These are phyloP conservation scores for Pelosia muscerda DNA, from an alignment of 2,888 invertebrate species.

Conservation along the genomic window DNA sequence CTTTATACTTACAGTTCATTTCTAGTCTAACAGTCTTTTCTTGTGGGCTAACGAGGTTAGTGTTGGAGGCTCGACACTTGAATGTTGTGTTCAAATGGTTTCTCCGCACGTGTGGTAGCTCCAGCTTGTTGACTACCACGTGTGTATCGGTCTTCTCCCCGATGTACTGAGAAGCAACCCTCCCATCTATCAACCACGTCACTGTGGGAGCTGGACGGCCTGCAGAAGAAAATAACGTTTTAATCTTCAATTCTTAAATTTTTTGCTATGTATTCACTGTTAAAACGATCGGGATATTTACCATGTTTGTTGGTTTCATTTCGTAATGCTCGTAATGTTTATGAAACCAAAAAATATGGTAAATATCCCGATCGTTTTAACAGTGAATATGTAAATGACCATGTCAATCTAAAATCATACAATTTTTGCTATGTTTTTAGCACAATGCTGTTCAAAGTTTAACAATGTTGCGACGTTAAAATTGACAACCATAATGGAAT, in stretches of 20 bases:
- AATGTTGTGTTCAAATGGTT: slow-evolving; percentile 94
- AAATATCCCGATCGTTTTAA: no score
- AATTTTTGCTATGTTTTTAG: no score
- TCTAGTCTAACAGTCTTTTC: slow-evolving; percentile 94
- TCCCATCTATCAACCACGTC: slow-evolving; percentile 93
- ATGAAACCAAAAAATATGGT: no score
- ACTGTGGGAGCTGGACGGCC: slow-evolving; percentile 95
- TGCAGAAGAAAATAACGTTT: slow-evolving; percentile 61
- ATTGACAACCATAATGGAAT: no score
- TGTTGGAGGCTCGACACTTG: slow-evolving; percentile 95
- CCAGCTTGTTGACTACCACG: slow-evolving; percentile 93
- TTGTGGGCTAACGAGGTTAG: slow-evolving; percentile 93
- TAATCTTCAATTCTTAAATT: neutral
- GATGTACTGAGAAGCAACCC: slow-evolving; percentile 90
- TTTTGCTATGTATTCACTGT: neutral
- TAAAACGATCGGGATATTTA: no score
- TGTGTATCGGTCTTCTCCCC: slow-evolving; percentile 90
- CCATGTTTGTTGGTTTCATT: no score
- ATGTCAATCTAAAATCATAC: no score
- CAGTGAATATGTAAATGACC: no score
- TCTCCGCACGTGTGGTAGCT: slow-evolving; percentile 90
- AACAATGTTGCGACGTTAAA: no score
- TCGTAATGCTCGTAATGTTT: no score
- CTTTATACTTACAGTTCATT: slow-evolving; percentile 91
- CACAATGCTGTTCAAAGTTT: no score